Base-by-base conservation (phyloP, 2,888 invertebrate species). In the Noctuana brunneofusca region DNA sequence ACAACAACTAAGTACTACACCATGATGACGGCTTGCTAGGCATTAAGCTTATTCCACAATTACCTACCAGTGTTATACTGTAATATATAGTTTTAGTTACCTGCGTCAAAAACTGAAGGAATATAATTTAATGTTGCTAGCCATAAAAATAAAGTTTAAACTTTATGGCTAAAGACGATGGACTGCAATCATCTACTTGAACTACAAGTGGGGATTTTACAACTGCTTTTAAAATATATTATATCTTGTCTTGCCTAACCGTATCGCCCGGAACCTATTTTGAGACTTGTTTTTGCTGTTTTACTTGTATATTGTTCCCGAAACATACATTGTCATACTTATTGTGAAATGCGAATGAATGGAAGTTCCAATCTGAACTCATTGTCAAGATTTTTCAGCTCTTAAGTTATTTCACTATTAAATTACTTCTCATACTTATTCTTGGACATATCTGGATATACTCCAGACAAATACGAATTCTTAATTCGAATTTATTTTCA, bases 61-160 rank as follows among this genome's bases (percentile, higher is more conserved):
- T n/a, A n/a, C n/a, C n/a, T n/a, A n/a, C n/a, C n/a, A n/a, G n/a
- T n/a, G n/a, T n/a, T n/a, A n/a, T n/a, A n/a, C n/a, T n/a, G n/a
- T n/a, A n/a, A n/a, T n/a, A n/a, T n/a, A n/a, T n/a, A n/a, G n/a
- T n/a, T n/a, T n/a, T n/a, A n/a, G n/a, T n/a, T n/a, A n/a, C n/a
- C n/a, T n/a, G n/a, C n/a, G n/a, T n/a, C n/a, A n/a, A n/a, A n/a
- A n/a, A n/a, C n/a, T n/a, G n/a, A n/a, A n/a, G n/a, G n/a, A 20
- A 20, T 30, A 30, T 27, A 16, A 2, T 3, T 16, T 50, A 24
- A 27, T 53, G 43, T 16, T 73, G 69, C 71, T 62, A 69, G 71
- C 70, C 72, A 79, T 80, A 80, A 79, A 77, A 82, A 84, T 86
- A 84, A 85, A 84, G 77, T 75, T 68, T 74, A 69, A 70, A 77